phyloP scores from a whole-genome alignment of 2,888 invertebrate genomes.

The Mimas tiliae region DNA sequence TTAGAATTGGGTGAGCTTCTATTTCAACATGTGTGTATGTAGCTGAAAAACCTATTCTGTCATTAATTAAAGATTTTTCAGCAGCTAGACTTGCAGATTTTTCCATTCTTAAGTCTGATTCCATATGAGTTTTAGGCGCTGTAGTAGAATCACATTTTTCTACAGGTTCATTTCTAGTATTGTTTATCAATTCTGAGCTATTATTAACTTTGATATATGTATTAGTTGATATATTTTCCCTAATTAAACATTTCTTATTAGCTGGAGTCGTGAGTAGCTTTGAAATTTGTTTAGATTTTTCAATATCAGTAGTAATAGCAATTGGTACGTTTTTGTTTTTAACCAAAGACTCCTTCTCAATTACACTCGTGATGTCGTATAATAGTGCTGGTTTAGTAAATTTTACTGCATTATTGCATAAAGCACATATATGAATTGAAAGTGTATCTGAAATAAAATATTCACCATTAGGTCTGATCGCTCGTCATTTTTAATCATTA shows the following conservation, averaged over 20 bases:
- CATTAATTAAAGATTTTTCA: not conserved
- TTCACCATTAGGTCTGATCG: not conserved
- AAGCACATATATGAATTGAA: not conserved
- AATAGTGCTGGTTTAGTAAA: not conserved
- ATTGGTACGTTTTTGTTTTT: not conserved
- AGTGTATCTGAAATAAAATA: not conserved
- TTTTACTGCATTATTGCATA: no score
- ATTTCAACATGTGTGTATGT: constrained; percentile 1
- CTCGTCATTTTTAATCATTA: not conserved
- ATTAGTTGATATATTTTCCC: not conserved
- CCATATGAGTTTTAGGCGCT: not conserved
- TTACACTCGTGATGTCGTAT: not conserved
- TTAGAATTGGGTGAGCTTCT: constrained; percentile 6
- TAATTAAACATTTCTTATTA: not conserved
- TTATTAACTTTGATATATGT: not conserved
- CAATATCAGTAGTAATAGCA: not conserved
- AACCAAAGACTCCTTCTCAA: not conserved
- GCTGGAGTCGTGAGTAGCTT: not conserved
- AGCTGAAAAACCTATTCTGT: not conserved
- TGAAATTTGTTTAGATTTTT: not conserved
- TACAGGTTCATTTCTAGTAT: not conserved
- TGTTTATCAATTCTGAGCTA: no score
- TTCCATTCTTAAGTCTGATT: not conserved
- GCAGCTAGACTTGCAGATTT: not conserved
- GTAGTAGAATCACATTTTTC: not conserved